Evolutionary conservation across 2,113 vertebrate species (phyloP).

Genomic region (Aythya baeri): DNA sequence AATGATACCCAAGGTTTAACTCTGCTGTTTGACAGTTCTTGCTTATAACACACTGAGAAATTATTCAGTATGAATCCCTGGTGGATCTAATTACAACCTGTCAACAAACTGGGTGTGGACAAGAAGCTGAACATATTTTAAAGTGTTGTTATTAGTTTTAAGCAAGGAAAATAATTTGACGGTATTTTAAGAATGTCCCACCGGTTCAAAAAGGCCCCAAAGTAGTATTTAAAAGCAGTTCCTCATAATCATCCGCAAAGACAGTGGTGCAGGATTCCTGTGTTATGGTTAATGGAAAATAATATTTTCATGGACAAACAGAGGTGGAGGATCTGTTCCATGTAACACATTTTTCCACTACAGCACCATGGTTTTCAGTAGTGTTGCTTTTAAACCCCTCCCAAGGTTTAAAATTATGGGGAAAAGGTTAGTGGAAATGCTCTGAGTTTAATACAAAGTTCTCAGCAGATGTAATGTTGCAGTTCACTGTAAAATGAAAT

Average conservation of each 20-base stretch:
- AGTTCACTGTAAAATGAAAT: not conserved
- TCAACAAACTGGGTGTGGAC: not conserved
- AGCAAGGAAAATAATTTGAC: not conserved
- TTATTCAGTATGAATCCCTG: not conserved
- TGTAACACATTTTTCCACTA: constrained; percentile 23
- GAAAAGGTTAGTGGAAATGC: not conserved
- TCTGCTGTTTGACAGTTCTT: not conserved
- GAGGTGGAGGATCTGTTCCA: constrained; percentile 19
- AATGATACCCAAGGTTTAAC: not conserved
- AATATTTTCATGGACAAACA: not conserved
- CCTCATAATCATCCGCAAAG: not conserved
- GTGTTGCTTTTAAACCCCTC: not conserved
- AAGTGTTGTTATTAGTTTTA: not conserved
- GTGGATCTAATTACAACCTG: not conserved
- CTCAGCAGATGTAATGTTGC: not conserved
- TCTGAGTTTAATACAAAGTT: not conserved
- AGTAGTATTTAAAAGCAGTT: not conserved
- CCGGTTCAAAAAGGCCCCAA: not conserved
- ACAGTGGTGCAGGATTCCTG: not conserved
- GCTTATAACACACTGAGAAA: not conserved
- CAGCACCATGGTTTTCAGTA: not conserved
- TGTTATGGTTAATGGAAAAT: constrained; percentile 22
- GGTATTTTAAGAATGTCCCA: not conserved
- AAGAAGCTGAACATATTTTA: not conserved
- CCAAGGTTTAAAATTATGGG: not conserved